phyloP scores from a whole-genome alignment of 2,113 vertebrate species.

The Ptychochromis oligacanthus region DNA sequence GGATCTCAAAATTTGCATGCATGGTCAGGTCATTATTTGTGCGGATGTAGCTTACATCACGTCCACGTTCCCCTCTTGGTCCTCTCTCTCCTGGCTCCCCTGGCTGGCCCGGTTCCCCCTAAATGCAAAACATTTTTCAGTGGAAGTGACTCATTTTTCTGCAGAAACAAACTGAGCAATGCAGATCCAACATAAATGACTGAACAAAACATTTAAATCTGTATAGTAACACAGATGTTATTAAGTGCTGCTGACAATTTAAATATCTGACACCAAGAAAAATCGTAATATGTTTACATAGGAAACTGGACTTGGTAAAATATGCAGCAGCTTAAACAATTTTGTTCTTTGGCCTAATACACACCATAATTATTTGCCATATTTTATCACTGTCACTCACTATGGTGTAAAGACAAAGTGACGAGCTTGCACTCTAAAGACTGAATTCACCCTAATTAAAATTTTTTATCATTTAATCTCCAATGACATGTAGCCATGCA shows the following conservation, averaged over 20 bases:
- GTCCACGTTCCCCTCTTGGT: constrained; percentile 79
- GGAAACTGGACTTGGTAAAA: background rate
- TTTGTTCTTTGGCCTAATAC: background rate
- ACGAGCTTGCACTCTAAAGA: background rate
- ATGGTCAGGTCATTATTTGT: constrained; percentile 29
- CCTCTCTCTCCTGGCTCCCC: constrained; percentile 86
- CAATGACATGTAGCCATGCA: background rate
- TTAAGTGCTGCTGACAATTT: background rate
- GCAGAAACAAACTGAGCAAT: too few relatives aligned
- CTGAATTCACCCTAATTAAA: background rate
- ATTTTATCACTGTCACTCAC: background rate
- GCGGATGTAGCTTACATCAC: constrained; percentile 77
- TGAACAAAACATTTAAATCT: background rate
- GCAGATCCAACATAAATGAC: background rate
- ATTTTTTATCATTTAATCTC: background rate
- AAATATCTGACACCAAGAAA: background rate
- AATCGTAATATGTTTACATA: background rate
- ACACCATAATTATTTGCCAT: background rate
- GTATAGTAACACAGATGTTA: background rate
- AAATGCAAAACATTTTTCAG: constrained; percentile 24
- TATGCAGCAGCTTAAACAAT: background rate
- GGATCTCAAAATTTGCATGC: constrained; percentile 22
- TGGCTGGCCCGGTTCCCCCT: constrained; percentile 71
- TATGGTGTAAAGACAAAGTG: background rate
- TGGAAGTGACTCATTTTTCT: background rate